Evolutionary conservation across 2,888 invertebrate genomes (phyloP).

Genomic region (Melanophora roralis): DNA sequence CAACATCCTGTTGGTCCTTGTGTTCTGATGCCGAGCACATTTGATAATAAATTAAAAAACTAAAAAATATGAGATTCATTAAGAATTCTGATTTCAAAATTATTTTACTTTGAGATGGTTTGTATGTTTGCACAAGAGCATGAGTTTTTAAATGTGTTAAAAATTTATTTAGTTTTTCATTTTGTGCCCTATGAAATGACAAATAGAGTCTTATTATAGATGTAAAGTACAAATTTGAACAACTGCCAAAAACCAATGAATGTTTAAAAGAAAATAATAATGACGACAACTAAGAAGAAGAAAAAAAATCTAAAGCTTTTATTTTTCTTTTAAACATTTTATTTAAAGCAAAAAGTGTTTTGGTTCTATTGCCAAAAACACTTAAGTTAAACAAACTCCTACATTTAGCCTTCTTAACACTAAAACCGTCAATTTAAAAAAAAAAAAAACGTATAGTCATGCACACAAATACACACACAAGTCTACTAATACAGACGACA

Average conservation of each 20-base stretch:
- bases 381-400: constrained; percentile 61
- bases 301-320: constrained; percentile 33
- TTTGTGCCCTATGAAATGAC: constrained; percentile 48
- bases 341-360: constrained; percentile 57
- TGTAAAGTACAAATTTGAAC: constrained; percentile 61
- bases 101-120: background rate
- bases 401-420: constrained; percentile 52
- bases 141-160: constrained; percentile 27
- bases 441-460: background rate
- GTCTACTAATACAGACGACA: too few species aligned
- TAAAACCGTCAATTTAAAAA: background rate
- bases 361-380: constrained; percentile 57
- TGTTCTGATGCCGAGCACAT: background rate
- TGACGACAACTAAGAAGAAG: background rate
- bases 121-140: background rate
- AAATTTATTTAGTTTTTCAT: constrained; percentile 21
- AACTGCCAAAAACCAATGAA: constrained; percentile 51
- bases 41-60: constrained; percentile 12
- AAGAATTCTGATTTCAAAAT: background rate
- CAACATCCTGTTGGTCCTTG: background rate
- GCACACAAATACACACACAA: background rate
- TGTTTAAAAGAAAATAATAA: constrained; percentile 13
- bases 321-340: constrained; percentile 44
- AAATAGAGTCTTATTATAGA: constrained; percentile 61
- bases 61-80: background rate